Conservation (phyloP, 2,888 invertebrate genomes). For the Caenorhabditis wallacei region DNA sequence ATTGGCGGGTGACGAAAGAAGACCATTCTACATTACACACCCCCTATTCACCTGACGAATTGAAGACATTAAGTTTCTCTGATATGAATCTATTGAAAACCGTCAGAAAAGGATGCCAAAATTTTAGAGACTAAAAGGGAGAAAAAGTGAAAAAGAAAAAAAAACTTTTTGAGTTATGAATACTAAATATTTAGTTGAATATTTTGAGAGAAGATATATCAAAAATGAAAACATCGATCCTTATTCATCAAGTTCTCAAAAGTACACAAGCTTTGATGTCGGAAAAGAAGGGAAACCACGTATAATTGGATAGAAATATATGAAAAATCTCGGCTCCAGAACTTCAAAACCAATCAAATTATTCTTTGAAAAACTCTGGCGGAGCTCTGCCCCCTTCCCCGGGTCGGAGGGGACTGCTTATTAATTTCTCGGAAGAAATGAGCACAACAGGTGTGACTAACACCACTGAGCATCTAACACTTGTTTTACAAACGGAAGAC, state of each 20-base stretch:
- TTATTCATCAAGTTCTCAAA: neutral
- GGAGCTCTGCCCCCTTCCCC: neutral
- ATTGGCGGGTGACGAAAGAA: conserved; percentile 13
- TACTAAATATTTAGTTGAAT: neutral
- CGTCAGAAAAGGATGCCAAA: conserved; percentile 2
- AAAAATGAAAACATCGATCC: neutral
- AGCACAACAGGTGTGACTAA: conserved; percentile 33
- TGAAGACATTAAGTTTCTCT: conserved; percentile 21
- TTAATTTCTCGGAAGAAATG: conserved; percentile 23
- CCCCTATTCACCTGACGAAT: conserved; percentile 32
- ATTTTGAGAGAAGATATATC: neutral
- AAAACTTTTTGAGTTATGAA: conserved; percentile 13
- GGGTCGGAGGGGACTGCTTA: conserved; percentile 7
- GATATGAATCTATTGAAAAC: conserved; percentile 35
- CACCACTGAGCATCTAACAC: conserved; percentile 30
- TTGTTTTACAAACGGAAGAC: conserved; percentile 46
- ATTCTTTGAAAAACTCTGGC: conserved; percentile 24
- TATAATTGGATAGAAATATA: conserved; percentile 26
- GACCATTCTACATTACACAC: conserved; percentile 15
- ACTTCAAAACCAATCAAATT: neutral
- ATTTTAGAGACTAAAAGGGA: neutral
- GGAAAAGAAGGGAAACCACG: conserved; percentile 5
- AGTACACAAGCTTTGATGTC: neutral
- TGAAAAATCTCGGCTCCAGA: neutral
- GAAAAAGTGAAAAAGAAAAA: neutral